Evolutionary conservation across 2,888 invertebrate species (phyloP).

Genomic region (Melanchra persicariae): DNA sequence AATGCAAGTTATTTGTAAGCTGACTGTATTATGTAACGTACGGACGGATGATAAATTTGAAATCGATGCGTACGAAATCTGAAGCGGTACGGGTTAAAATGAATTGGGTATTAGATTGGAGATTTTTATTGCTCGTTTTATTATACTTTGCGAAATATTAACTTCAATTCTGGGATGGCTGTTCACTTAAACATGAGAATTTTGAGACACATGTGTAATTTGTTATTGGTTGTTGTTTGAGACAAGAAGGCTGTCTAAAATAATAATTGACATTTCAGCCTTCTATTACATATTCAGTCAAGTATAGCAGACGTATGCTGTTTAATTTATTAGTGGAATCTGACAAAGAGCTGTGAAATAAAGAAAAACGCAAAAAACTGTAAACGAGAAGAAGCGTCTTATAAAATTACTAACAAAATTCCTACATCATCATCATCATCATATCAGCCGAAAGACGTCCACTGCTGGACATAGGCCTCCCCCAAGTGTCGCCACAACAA

Average conservation of each 20-base stretch:
- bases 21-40: slow-evolving; percentile 71
- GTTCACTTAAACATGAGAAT: slow-evolving; percentile 28
- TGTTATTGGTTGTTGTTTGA: not conserved
- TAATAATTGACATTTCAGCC: not conserved
- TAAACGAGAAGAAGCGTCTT: not conserved
- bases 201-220: not conserved
- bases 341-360: not conserved
- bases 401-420: slow-evolving; percentile 11
- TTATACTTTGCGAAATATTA: slow-evolving; percentile 44
- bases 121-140: slow-evolving; percentile 53
- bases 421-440: no score
- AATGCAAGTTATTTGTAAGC: slow-evolving; percentile 80
- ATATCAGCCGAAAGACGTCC: no score
- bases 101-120: slow-evolving; percentile 62
- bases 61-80: slow-evolving; percentile 67
- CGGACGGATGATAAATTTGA: slow-evolving; percentile 66
- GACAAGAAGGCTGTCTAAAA: not conserved
- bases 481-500: no score
- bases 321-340: not conserved
- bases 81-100: slow-evolving; percentile 57
- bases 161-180: slow-evolving; percentile 11
- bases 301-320: no score
- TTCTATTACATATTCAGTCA: not conserved
- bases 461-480: no score
- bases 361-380: not conserved